Conservation (phyloP, 1,140 invertebrate genomes). For the Drosophila guanche region DNA sequence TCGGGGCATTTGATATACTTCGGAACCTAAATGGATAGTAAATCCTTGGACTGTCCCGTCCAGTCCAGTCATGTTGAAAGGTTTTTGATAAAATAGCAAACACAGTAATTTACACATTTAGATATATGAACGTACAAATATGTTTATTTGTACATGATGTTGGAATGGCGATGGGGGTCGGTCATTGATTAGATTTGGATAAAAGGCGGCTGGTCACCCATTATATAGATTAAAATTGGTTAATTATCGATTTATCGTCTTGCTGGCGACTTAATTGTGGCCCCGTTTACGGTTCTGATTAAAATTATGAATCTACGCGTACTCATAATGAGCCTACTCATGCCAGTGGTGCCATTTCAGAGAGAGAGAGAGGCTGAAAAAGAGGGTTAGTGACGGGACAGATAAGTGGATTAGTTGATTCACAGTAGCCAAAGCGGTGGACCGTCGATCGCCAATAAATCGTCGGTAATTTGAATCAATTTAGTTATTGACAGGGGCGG, state of each 20-base stretch:
- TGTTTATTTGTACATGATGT: not conserved
- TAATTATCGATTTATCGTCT: conserved; percentile 64
- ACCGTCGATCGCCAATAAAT: conserved; percentile 55
- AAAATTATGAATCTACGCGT: conserved; percentile 26
- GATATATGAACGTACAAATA: conserved; percentile 11
- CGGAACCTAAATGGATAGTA: conserved; percentile 15
- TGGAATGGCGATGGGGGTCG: conserved; percentile 1
- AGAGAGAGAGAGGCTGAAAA: not conserved
- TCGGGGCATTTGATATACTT: conserved; percentile 26
- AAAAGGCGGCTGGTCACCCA: conserved; percentile 67
- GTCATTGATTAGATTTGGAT: conserved; percentile 78
- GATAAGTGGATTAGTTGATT: conserved; percentile 65
- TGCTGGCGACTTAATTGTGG: conserved; percentile 26
- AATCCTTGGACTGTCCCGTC: conserved; percentile 25
- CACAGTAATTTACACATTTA: conserved; percentile 41
- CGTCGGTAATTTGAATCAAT: conserved; percentile 65
- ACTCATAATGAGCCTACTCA: too few relatives aligned
- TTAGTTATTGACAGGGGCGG: conserved; percentile 24
- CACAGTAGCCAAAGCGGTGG: conserved; percentile 32
- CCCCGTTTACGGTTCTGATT: conserved; percentile 43
- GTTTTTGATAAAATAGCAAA: conserved; percentile 26
- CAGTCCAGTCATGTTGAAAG: not conserved
- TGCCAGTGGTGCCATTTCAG: conserved; percentile 8
- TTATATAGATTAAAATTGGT: conserved; percentile 72
- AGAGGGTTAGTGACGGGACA: conserved; percentile 5